phyloP scores from a whole-genome alignment of 2,113 vertebrate species.

The Geococcyx californianus region DNA sequence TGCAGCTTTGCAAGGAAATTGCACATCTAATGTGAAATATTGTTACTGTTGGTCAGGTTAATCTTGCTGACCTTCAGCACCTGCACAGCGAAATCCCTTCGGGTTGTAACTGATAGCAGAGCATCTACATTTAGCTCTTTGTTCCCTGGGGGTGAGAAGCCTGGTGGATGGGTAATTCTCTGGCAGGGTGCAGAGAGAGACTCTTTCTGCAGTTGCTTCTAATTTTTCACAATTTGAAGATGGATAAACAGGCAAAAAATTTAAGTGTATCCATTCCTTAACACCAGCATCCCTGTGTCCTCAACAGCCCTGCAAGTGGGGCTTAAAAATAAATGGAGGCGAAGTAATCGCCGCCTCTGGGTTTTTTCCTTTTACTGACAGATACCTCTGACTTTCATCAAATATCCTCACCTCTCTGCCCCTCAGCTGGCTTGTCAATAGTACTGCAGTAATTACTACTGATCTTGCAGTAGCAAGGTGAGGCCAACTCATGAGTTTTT shows the following conservation, averaged over 20 bases:
- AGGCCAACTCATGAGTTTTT: background rate
- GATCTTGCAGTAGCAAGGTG: background rate
- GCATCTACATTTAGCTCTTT: background rate
- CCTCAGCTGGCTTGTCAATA: background rate
- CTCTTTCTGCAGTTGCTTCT: background rate
- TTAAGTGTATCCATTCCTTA: background rate
- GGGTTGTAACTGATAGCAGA: background rate
- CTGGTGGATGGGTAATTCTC: background rate
- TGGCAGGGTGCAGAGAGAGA: background rate
- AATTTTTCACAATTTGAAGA: background rate
- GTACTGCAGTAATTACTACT: constrained; percentile 4
- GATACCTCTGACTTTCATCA: background rate
- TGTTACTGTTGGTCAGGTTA: background rate
- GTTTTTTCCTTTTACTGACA: background rate
- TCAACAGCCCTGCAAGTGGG: background rate
- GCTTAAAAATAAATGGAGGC: background rate
- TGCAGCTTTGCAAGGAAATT: background rate
- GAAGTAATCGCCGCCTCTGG: background rate
- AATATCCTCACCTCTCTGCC: background rate
- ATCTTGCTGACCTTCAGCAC: background rate
- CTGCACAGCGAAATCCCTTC: background rate
- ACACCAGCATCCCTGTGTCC: background rate
- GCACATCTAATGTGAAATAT: background rate
- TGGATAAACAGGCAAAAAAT: background rate
- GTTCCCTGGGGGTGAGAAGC: background rate